These are phyloP conservation scores for Graptemys geographica DNA, from an alignment of 2,797 vertebrate species.

Conservation along the genomic window DNA sequence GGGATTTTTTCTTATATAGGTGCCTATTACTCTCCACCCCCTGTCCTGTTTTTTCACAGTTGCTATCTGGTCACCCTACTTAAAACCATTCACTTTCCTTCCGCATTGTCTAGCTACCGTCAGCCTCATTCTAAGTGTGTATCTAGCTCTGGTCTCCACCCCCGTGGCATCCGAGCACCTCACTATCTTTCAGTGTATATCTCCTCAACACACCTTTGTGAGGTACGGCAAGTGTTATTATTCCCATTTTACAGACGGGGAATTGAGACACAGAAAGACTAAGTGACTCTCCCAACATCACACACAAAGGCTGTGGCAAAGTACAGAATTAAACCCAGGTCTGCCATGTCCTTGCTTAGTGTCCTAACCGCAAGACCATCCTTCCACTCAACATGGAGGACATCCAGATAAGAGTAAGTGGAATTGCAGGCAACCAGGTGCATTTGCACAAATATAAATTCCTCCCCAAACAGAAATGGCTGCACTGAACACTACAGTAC, in stretches of 20 bases:
- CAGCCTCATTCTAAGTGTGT: rapidly evolving
- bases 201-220: background rate
- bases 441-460: background rate
- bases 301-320: background rate
- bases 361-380: background rate
- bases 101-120: background rate
- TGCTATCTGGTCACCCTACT: background rate
- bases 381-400: background rate
- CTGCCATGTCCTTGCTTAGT: background rate
- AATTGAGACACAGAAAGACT: background rate
- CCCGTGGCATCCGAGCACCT: background rate
- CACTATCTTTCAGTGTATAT: rapidly evolving
- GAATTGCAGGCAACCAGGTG: too few species aligned
- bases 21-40: too few species aligned
- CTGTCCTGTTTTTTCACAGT: too few species aligned
- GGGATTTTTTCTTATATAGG: too few species aligned
- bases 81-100: background rate
- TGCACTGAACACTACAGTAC: background rate
- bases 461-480: rapidly evolving
- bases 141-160: background rate
- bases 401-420: background rate
- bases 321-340: background rate
- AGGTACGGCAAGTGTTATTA: background rate
- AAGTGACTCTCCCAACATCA: background rate
- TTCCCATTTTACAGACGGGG: background rate